Conservation (phyloP, 1,140 invertebrate species). For the Macrocentrus cingulum region DNA sequence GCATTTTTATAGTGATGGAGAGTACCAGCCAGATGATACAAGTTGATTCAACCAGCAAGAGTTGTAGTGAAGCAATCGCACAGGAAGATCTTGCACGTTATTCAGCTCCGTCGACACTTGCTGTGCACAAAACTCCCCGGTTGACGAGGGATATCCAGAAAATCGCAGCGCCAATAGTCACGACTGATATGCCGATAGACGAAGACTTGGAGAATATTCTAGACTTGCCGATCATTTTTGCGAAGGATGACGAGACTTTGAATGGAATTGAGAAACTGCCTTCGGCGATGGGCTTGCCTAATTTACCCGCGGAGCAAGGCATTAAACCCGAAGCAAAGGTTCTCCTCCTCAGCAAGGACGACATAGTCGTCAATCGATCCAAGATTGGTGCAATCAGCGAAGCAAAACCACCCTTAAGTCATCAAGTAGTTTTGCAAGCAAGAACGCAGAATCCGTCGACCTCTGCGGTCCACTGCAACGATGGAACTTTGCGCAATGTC, state of each 20-base stretch:
- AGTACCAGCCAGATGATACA: conserved; percentile 17
- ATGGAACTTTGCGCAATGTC: conserved; percentile 28
- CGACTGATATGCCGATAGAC: conserved; percentile 42
- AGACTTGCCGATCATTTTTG: conserved; percentile 69
- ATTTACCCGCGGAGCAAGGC: too few relatives aligned
- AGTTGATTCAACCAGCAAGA: neutral
- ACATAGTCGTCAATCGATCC: too few relatives aligned
- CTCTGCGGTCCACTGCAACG: conserved; percentile 30
- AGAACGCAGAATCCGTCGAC: conserved; percentile 36
- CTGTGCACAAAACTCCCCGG: conserved; percentile 31
- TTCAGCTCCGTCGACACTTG: neutral
- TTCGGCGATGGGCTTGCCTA: too few relatives aligned
- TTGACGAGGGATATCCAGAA: conserved; percentile 35
- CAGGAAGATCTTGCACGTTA: conserved; percentile 17
- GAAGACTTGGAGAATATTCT: conserved; percentile 65
- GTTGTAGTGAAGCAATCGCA: conserved; percentile 2
- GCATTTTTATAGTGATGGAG: conserved; percentile 15
- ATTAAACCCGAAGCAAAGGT: too few relatives aligned
- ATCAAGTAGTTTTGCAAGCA: conserved; percentile 36
- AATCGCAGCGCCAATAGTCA: conserved; percentile 29
- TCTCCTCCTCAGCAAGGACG: too few relatives aligned
- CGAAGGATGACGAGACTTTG: conserved; percentile 64
- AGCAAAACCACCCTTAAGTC: conserved; percentile 29
- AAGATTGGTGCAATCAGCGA: too few relatives aligned
- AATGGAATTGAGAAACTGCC: conserved; percentile 44